phyloP scores from a whole-genome alignment of 2,888 invertebrate genomes.

The Apodemia mormo region DNA sequence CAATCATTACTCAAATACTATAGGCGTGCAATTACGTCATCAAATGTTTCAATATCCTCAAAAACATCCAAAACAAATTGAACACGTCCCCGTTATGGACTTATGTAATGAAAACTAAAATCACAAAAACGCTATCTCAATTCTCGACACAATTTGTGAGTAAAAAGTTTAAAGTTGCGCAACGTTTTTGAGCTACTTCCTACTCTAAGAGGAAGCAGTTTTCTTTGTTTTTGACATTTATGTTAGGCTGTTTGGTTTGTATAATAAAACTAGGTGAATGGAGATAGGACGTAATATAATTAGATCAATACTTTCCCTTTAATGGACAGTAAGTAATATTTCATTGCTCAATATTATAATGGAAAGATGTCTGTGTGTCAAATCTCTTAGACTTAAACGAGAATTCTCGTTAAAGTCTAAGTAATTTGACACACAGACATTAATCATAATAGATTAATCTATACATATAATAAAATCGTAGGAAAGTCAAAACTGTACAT shows the following conservation, averaged over 20 bases:
- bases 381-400: too few relatives aligned
- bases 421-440: too few relatives aligned
- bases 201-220: neutral
- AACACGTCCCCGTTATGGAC: constrained; percentile 33
- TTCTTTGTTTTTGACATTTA: constrained; percentile 8
- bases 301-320: neutral
- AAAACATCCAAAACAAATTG: constrained; percentile 33
- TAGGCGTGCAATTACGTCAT: constrained; percentile 8
- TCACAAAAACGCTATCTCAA: constrained; percentile 19
- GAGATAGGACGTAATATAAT: neutral
- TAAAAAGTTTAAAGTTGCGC: constrained; percentile 18
- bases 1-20: too few relatives aligned
- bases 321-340: neutral
- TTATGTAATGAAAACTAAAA: constrained; percentile 36
- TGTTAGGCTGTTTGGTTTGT: constrained; percentile 1
- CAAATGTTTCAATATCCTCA: constrained; percentile 6
- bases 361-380: too few relatives aligned
- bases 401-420: too few relatives aligned
- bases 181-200: constrained; percentile 6
- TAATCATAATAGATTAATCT: too few relatives aligned
- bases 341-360: too few relatives aligned
- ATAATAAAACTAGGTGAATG: constrained; percentile 7
- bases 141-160: constrained; percentile 28
- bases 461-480: too few relatives aligned
- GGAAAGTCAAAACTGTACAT: too few relatives aligned